Evolutionary conservation across 2,113 vertebrate genomes (phyloP), one percentile per base, ranked within the genome.

Genomic region (Aleadryas rufinucha): DNA sequence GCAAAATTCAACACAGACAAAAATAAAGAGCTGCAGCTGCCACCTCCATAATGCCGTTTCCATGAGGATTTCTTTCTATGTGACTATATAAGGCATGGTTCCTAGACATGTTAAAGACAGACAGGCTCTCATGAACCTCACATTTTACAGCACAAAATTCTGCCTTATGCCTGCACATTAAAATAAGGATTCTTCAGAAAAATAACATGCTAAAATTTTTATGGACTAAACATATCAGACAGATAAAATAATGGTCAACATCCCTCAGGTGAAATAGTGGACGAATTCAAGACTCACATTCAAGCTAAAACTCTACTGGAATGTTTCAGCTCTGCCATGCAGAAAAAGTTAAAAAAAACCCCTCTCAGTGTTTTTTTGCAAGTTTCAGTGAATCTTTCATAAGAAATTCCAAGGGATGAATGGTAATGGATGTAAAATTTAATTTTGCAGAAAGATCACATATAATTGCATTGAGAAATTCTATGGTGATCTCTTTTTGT

Each of bases 41-140:
- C 94, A 95, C 93, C 94, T 95, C 91, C 91, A 95, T 95, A 95
- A 89, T 90, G 88, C 86, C 9, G 84, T 97, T 96, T 97, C 96
- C 96, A 97, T 95, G 94, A 93, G 94, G 71, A 93, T 96, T 93
- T 92, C 79, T 96, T 95, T 95, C 68, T 70, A 7, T 87, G 47
- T 89, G 80, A 81, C 96, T 95, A 95, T 93, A 95, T 90, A 95
- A 92, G 95, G 91, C 76, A 95, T 66, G 52, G 68, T 88, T 95
- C 86, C 90, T 88, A 93, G 76, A 93, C 17, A 1, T 74, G 56
- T 93, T 95, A 95, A 94, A 93, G 94, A 94, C 54, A 96, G 92
- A 76, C 75, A 92, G 76, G 50, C 26, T 90, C 80, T 89, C 59
- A 63, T 28, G 54, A 95, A 59, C 59, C 59, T 42, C 59, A 80